Conservation (phyloP, 2,888 invertebrate genomes). For the Spisula solida region DNA sequence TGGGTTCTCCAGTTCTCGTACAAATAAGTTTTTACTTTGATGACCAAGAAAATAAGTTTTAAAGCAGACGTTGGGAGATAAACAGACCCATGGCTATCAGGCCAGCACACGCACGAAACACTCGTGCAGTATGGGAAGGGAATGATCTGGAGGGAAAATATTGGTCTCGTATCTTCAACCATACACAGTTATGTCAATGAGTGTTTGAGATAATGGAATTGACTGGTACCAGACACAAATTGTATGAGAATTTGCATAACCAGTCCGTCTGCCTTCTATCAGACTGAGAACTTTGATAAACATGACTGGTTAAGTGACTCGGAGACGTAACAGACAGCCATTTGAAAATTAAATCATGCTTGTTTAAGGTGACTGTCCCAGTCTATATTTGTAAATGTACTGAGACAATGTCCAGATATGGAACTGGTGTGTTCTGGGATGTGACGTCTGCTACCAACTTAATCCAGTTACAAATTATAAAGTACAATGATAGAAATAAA, state of each 20-base stretch:
- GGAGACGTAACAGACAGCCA: conserved; percentile 65
- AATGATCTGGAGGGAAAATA: conserved; percentile 34
- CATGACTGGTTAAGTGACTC: conserved; percentile 61
- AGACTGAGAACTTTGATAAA: conserved; percentile 66
- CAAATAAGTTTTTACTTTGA: conserved; percentile 16
- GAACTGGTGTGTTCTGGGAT: conserved; percentile 7
- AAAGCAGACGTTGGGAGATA: conserved; percentile 22
- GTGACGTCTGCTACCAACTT: conserved; percentile 23
- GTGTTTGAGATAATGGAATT: conserved; percentile 56
- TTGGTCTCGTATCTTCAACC: conserved; percentile 37
- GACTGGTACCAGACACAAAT: conserved; percentile 64
- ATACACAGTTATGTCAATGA: conserved; percentile 45
- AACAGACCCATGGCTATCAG: conserved; percentile 34
- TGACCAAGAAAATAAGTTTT: conserved; percentile 26
- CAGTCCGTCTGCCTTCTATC: conserved; percentile 64
- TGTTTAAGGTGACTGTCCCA: conserved; percentile 73
- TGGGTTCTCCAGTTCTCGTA: not conserved
- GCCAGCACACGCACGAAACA: not conserved
- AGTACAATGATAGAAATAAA: not conserved
- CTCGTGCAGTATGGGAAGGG: not conserved
- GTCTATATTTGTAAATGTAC: conserved; percentile 70
- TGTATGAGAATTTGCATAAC: conserved; percentile 74
- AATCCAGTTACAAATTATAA: not conserved
- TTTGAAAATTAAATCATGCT: conserved; percentile 74
- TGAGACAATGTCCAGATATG: conserved; percentile 64